Base-by-base conservation (phyloP, 2,113 vertebrate species). In the Macquaria australasica region DNA sequence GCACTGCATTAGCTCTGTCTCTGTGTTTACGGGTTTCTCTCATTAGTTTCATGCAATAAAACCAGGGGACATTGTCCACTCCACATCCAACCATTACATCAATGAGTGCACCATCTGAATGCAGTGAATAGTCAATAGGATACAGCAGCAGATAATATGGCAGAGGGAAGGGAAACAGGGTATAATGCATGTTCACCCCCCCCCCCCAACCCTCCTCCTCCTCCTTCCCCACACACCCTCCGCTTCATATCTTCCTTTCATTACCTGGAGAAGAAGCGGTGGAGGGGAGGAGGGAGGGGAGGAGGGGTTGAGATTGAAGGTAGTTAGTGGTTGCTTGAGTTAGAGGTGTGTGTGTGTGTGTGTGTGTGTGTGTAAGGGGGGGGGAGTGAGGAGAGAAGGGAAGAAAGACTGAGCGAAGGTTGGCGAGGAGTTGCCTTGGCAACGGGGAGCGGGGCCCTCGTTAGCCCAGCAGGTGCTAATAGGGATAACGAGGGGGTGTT, bases 401-500 rank as follows among this genome's bases (percentile, higher is more conserved):
- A 86, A 87, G 81, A 88, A 88, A 85, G 84, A 86, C 77, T 66
- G 86, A 88, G 79, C 81, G 73, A 89, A 92, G 93, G 93, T 91
- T 95, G 94, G 94, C 76, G 83, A 92, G 89, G 87, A 70, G 94
- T 96, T 91, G 89, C 92, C 92, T 73, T 92, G 93, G 94, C 70
- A 96, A 95, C 95, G 71, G 84, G 82, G 90, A 92, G 90, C 90
- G 75, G 83, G 88, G 93, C 86, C 91, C 95, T 96, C 91, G 93
- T 96, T 96, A 96, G 92, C 93, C 90, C 94, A 94, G 95, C 95
- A 96, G 95, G 95, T 95, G 95, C 95, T 96, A 96, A 96, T 95
- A 87, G 92, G 95, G 95, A 96, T 96, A 96, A 95, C 93, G 91
- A 95, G 89, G 79, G 91, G 90, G 92, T 88, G 92, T 72, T 64